A percentile compares a stretch with the other conserved stretches of the same genome.
These are phyloP conservation scores for Epicauta chinensis DNA, from an alignment of 1,140 invertebrate species.

Conservation along the genomic window DNA sequence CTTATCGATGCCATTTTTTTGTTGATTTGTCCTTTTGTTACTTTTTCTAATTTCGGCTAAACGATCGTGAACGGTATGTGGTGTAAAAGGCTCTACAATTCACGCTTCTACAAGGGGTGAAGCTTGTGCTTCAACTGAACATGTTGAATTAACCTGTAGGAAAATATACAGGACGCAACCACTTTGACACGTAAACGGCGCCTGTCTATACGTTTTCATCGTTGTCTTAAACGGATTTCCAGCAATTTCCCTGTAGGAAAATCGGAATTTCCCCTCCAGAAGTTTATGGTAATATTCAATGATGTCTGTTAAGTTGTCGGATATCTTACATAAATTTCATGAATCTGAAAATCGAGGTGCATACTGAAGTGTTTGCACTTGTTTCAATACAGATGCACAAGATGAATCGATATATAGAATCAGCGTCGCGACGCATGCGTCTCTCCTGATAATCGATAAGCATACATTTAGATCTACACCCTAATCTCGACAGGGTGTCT, in stretches of 20 bases:
- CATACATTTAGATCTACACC: constrained; percentile 22
- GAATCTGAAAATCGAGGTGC: too few relatives aligned
- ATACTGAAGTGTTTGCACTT: too few relatives aligned
- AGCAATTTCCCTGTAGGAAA: not conserved
- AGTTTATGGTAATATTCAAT: too few relatives aligned
- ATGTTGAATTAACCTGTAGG: constrained; percentile 22
- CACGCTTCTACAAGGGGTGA: not conserved
- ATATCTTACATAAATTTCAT: too few relatives aligned
- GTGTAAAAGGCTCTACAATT: too few relatives aligned
- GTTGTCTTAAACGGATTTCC: not conserved
- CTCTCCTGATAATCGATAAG: constrained; percentile 19
- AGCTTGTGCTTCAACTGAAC: constrained; percentile 14
- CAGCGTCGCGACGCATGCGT: constrained; percentile 27
- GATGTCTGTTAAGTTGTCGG: too few relatives aligned
- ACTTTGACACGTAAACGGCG: constrained; percentile 4
- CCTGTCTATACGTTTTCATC: not conserved
- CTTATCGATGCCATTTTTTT: too few relatives aligned
- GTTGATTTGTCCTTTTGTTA: too few relatives aligned
- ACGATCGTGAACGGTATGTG: too few relatives aligned
- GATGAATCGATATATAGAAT: constrained; percentile 15
- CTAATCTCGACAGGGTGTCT: constrained; percentile 19
- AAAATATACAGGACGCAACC: constrained; percentile 8
- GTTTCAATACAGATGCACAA: too few relatives aligned
- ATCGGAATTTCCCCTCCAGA: not conserved
- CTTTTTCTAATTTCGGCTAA: too few relatives aligned